Conservation (phyloP, 2,113 vertebrate species). For the Anser cygnoides region DNA sequence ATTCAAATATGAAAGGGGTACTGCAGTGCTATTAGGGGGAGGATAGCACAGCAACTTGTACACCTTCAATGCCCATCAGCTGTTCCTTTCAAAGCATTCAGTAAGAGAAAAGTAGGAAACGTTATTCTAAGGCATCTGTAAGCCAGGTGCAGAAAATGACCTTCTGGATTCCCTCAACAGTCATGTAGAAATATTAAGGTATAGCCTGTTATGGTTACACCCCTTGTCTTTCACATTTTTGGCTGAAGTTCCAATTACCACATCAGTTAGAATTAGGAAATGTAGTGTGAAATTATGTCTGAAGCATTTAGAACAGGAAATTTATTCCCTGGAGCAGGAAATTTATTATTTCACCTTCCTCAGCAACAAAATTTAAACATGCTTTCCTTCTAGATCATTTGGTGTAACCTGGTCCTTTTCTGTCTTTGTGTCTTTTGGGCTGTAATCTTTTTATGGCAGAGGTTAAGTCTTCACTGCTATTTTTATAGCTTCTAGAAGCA, state of each 20-base stretch:
- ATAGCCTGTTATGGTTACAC: not conserved
- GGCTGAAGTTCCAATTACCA: not conserved
- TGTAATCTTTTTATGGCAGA: not conserved
- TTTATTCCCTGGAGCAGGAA: not conserved
- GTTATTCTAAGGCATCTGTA: not conserved
- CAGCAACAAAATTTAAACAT: not conserved
- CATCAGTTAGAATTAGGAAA: not conserved
- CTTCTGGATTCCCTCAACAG: not conserved
- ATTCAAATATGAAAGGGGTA: not conserved
- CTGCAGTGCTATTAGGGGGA: not conserved
- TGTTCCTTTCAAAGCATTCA: not conserved
- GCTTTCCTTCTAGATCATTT: not conserved
- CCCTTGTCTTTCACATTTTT: not conserved
- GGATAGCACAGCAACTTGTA: not conserved
- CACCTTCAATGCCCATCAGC: not conserved
- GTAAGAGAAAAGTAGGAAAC: not conserved
- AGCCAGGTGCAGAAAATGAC: not conserved
- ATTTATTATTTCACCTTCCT: not conserved
- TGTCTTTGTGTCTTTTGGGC: not conserved
- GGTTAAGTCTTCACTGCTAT: not conserved
- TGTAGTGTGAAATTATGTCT: not conserved
- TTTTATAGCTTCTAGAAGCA: conserved; percentile 6
- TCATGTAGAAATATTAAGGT: not conserved
- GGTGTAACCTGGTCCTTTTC: not conserved
- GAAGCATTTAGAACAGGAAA: not conserved